Evolutionary conservation across 2,888 invertebrate species (phyloP).

Genomic region (Falcaria lacertinaria): DNA sequence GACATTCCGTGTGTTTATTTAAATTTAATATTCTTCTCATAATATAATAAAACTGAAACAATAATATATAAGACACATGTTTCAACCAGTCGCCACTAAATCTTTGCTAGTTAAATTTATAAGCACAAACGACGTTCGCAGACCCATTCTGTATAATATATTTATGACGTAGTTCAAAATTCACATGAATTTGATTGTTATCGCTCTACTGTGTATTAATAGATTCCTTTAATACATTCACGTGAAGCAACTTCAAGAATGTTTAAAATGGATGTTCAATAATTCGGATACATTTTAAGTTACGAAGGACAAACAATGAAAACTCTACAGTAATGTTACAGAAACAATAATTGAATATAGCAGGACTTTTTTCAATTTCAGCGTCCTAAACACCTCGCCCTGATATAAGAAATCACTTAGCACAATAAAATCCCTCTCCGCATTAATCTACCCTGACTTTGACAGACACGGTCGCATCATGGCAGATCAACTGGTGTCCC

Average conservation of each 20-base stretch:
- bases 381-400: too few species aligned
- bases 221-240: not conserved
- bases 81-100: slow-evolving; percentile 25
- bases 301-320: too few species aligned
- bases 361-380: too few species aligned
- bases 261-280: too few species aligned
- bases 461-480: slow-evolving; percentile 70
- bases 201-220: not conserved
- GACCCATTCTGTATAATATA: slow-evolving; percentile 24
- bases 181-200: slow-evolving; percentile 20
- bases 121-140: slow-evolving; percentile 22
- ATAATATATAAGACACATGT: slow-evolving; percentile 18
- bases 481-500: slow-evolving; percentile 76
- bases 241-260: too few species aligned
- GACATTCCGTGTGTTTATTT: slow-evolving; percentile 11
- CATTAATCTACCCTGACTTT: slow-evolving; percentile 46
- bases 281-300: too few species aligned
- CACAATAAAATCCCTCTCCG: slow-evolving; percentile 35
- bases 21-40: slow-evolving; percentile 19
- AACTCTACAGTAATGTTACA: too few species aligned
- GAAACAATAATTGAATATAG: too few species aligned
- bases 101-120: slow-evolving; percentile 27
- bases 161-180: slow-evolving; percentile 15
- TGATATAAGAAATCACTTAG: not conserved
- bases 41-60: slow-evolving; percentile 27